Conservation (phyloP, 2,113 vertebrate genomes). For the Syngnathus scovelli region DNA sequence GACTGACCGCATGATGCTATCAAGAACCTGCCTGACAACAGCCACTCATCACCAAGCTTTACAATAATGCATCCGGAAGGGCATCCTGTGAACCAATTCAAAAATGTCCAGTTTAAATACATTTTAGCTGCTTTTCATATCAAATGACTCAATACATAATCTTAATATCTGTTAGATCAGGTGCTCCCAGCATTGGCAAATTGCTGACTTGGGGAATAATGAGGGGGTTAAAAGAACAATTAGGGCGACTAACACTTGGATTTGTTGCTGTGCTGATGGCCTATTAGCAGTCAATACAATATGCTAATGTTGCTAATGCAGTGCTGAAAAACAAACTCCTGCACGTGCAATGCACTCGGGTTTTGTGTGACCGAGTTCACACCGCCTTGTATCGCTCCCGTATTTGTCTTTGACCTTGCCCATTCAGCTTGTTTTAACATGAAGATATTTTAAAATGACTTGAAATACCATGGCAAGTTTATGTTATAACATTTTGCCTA, state of each 20-base stretch:
- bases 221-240: conserved; percentile 44
- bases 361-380: not conserved
- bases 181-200: conserved; percentile 39
- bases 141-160: too few species aligned
- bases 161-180: conserved; percentile 62
- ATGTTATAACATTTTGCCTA: not conserved
- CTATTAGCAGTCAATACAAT: conserved; percentile 10
- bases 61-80: not conserved
- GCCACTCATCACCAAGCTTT: not conserved
- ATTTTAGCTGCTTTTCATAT: too few species aligned
- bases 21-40: conserved; percentile 7
- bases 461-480: not conserved
- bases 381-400: not conserved
- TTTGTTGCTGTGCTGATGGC: conserved; percentile 18
- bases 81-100: not conserved
- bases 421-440: too few species aligned
- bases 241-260: conserved; percentile 35
- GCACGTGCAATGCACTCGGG: not conserved
- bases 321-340: not conserved
- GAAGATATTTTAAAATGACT: too few species aligned
- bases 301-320: conserved; percentile 1
- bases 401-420: too few species aligned
- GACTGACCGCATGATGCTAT: conserved; percentile 41
- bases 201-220: conserved; percentile 47
- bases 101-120: not conserved